These are phyloP conservation scores for Tachina fera DNA, from an alignment of 2,888 invertebrate genomes.

Conservation along the genomic window DNA sequence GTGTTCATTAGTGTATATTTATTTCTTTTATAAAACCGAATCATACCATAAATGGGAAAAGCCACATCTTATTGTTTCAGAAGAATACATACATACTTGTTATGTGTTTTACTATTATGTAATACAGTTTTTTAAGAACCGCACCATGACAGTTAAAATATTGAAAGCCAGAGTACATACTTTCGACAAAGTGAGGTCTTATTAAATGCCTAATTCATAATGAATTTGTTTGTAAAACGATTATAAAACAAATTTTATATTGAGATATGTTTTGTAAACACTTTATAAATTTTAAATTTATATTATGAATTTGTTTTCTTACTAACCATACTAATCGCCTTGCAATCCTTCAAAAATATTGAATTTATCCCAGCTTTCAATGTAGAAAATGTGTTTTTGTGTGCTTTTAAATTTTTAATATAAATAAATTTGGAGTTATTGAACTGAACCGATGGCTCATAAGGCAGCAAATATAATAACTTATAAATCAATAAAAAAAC, in stretches of 20 bases:
- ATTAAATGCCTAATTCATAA: background rate
- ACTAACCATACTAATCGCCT: slow-evolving; percentile 45
- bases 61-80: slow-evolving; percentile 9
- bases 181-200: background rate
- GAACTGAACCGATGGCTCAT: no score
- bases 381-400: slow-evolving; percentile 5
- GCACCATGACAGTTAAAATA: slow-evolving; percentile 11
- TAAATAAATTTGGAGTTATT: no score
- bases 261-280: background rate
- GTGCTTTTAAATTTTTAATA: background rate
- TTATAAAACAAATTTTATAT: background rate
- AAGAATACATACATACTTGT: background rate
- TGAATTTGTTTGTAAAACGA: background rate
- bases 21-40: slow-evolving; percentile 25
- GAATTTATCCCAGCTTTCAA: background rate
- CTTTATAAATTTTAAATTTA: background rate
- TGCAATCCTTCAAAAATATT: background rate
- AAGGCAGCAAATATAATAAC: no score
- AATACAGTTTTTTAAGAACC: slow-evolving; percentile 11
- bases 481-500: no score
- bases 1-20: slow-evolving; percentile 58
- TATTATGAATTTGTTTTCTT: slow-evolving; percentile 8
- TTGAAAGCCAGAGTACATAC: background rate
- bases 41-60: slow-evolving; percentile 21
- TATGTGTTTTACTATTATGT: slow-evolving; percentile 9